phyloP scores from a whole-genome alignment of 2,113 vertebrate species.

The Raja brachyura region DNA sequence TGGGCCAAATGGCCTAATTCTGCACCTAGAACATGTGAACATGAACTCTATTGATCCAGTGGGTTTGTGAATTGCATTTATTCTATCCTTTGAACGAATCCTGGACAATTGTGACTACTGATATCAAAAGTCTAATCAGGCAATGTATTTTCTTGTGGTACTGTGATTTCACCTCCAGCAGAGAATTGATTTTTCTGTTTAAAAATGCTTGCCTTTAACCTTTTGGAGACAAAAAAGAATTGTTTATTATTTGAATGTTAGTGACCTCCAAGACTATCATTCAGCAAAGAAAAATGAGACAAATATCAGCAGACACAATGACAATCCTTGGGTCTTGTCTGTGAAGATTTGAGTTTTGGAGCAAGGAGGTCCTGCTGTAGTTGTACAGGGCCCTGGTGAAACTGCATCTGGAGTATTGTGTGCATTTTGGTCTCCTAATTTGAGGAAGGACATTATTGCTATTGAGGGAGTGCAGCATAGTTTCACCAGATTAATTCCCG shows the following conservation, averaged over 20 bases:
- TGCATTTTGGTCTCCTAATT: too few species aligned
- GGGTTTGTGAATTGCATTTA: too few species aligned
- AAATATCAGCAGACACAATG: too few species aligned
- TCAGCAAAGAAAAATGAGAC: neutral
- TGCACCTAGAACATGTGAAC: too few species aligned
- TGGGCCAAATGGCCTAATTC: too few species aligned
- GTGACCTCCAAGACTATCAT: neutral
- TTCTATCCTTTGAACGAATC: neutral
- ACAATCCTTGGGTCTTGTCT: neutral
- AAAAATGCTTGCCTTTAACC: neutral
- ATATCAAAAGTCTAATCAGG: neutral
- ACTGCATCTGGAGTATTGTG: too few species aligned
- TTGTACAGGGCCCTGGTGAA: too few species aligned
- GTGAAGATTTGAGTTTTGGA: neutral
- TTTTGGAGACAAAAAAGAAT: neutral
- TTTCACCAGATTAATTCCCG: too few species aligned
- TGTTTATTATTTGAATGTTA: neutral
- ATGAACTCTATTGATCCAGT: too few species aligned
- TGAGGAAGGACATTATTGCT: too few species aligned
- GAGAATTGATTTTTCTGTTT: neutral
- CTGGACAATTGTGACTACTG: neutral
- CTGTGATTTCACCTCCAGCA: neutral
- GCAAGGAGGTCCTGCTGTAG: too few species aligned
- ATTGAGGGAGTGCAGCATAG: too few species aligned
- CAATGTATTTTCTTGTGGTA: neutral